Conservation (phyloP, 2,113 vertebrate species). For the Crotalus tigris region DNA sequence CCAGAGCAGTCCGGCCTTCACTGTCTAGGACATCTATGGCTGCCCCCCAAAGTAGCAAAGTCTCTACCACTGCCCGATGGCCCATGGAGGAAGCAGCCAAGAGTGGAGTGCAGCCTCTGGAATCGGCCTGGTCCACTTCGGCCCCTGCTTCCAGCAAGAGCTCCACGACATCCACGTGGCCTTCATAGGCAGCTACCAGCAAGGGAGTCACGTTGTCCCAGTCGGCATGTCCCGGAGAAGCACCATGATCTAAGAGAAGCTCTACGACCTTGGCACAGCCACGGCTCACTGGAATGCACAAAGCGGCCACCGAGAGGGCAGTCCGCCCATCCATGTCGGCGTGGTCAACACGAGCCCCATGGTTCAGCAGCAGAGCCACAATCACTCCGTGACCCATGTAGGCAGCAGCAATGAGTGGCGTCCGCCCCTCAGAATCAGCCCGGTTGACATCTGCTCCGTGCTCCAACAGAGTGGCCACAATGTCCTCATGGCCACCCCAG, state of each 20-base stretch:
- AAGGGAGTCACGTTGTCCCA: conserved; percentile 75
- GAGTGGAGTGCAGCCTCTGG: conserved; percentile 67
- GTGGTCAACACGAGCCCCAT: conserved; percentile 64
- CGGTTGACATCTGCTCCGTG: conserved; percentile 69
- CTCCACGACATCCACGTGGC: conserved; percentile 73
- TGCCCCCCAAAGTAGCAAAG: conserved; percentile 78
- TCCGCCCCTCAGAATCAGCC: conserved; percentile 73
- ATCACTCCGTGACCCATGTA: conserved; percentile 78
- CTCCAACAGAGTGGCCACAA: conserved; percentile 65
- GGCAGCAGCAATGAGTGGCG: conserved; percentile 75
- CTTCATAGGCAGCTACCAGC: conserved; percentile 77
- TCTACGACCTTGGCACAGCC: conserved; percentile 68
- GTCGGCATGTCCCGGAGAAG: conserved; percentile 72
- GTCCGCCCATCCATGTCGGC: conserved; percentile 73
- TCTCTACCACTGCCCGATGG: conserved; percentile 68
- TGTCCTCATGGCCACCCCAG: conserved; percentile 77
- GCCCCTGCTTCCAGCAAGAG: conserved; percentile 78
- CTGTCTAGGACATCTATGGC: conserved; percentile 73
- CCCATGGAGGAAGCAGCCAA: conserved; percentile 78
- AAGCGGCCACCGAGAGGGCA: conserved; percentile 74
- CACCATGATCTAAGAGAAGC: conserved; percentile 72
- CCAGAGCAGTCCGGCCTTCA: conserved; percentile 76
- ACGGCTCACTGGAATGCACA: conserved; percentile 69
- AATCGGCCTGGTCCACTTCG: conserved; percentile 69
- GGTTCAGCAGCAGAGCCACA: conserved; percentile 69